Evolutionary conservation across 2,113 vertebrate species (phyloP).

Genomic region (Phainopepla nitens): DNA sequence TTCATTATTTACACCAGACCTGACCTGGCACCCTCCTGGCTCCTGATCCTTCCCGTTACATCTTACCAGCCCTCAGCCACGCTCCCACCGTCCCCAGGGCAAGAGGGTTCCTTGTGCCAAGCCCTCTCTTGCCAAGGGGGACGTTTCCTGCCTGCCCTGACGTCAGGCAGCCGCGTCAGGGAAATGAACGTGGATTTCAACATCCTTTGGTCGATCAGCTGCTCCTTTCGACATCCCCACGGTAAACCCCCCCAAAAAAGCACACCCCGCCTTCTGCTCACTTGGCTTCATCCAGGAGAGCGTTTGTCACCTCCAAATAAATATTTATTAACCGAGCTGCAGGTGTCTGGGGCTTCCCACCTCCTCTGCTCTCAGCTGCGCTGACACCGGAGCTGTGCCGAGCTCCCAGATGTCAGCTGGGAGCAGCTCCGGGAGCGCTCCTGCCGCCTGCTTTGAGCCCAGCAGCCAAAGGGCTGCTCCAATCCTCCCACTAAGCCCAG

Average conservation of each 20-base stretch:
- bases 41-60: not conserved
- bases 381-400: not conserved
- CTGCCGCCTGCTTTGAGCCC: not conserved
- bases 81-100: not conserved
- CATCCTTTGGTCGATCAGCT: constrained; percentile 7
- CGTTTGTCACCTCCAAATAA: constrained; percentile 37
- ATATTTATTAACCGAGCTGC: constrained; percentile 37
- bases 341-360: constrained; percentile 51
- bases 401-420: not conserved
- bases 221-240: constrained; percentile 33
- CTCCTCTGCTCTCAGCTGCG: constrained; percentile 10
- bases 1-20: not conserved
- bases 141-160: not conserved
- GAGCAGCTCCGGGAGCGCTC: not conserved
- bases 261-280: constrained; percentile 21
- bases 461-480: not conserved
- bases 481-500: not conserved
- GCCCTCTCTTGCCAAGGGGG: not conserved
- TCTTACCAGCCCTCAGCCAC: not conserved
- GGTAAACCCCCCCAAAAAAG: not conserved
- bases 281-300: not conserved
- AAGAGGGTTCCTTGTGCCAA: not conserved
- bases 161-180: not conserved
- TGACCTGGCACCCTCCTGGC: not conserved
- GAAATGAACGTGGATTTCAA: not conserved